Evolutionary conservation across 37 sponge, comb jelly and placozoan species (phyloP).

Genomic region (Lycopodina hypogea): DNA sequence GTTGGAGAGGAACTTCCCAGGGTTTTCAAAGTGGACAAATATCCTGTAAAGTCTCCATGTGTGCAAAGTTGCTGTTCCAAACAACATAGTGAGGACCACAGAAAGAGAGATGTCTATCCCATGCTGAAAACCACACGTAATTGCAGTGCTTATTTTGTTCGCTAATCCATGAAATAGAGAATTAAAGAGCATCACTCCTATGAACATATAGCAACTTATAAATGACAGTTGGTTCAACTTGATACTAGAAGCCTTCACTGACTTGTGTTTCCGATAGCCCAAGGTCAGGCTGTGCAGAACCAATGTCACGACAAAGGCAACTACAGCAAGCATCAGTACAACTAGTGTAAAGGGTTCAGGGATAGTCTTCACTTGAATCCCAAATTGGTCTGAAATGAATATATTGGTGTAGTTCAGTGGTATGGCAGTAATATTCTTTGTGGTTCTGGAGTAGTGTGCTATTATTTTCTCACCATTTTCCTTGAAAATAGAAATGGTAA

Average conservation of each 20-base stretch:
- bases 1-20: constrained; percentile 15
- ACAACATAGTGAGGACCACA: constrained; percentile 5
- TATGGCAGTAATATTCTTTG: background rate
- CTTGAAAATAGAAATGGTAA: constrained; percentile 1
- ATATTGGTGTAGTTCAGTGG: background rate
- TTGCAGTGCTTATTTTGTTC: background rate
- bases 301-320: background rate
- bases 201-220: constrained; percentile 25
- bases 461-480: background rate
- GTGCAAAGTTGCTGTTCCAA: constrained; percentile 1
- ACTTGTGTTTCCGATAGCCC: constrained; percentile 5
- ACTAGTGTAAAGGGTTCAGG: background rate
- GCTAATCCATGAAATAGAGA: background rate
- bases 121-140: background rate
- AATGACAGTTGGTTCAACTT: constrained; percentile 14
- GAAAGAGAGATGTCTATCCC: background rate
- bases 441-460: background rate
- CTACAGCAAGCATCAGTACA: background rate
- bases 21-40: constrained; percentile 30
- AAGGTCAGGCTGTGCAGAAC: constrained; percentile 9
- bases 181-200: background rate
- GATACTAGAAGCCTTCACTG: constrained; percentile 28
- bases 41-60: constrained; percentile 46
- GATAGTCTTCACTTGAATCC: background rate
- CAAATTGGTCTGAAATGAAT: background rate